These are phyloP conservation scores for Drosophila stalkeri DNA, from an alignment of 2,888 invertebrate species.

Conservation along the genomic window DNA sequence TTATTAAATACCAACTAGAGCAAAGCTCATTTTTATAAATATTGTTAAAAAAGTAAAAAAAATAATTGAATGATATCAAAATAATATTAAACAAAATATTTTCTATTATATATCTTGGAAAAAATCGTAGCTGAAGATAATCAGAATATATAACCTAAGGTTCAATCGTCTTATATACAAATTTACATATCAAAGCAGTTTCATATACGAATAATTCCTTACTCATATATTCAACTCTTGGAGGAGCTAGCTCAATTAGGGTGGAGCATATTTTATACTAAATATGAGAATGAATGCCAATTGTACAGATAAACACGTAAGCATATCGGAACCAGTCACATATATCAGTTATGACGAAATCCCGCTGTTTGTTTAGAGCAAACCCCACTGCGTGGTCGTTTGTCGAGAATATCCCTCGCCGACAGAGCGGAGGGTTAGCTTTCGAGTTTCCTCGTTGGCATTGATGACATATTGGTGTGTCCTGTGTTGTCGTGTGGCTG, in stretches of 20 bases:
- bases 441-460: slow-evolving; percentile 48
- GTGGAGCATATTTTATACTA: background rate
- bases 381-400: slow-evolving; percentile 12
- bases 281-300: background rate
- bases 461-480: slow-evolving; percentile 79
- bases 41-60: too few relatives aligned
- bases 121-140: background rate
- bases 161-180: background rate
- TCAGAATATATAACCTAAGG: background rate
- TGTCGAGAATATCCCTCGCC: slow-evolving; percentile 42
- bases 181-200: background rate
- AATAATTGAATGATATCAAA: too few relatives aligned
- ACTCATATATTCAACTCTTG: background rate
- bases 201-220: background rate
- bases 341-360: slow-evolving; percentile 59
- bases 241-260: background rate
- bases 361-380: slow-evolving; percentile 66
- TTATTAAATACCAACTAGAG: too few relatives aligned
- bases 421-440: slow-evolving; percentile 16
- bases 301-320: slow-evolving; percentile 32
- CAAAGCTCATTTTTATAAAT: too few relatives aligned
- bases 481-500: slow-evolving; percentile 31
- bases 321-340: slow-evolving; percentile 40
- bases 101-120: background rate
- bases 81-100: too few relatives aligned